phyloP scores from a whole-genome alignment of 2,888 invertebrate species.

The Platycheirus albimanus region DNA sequence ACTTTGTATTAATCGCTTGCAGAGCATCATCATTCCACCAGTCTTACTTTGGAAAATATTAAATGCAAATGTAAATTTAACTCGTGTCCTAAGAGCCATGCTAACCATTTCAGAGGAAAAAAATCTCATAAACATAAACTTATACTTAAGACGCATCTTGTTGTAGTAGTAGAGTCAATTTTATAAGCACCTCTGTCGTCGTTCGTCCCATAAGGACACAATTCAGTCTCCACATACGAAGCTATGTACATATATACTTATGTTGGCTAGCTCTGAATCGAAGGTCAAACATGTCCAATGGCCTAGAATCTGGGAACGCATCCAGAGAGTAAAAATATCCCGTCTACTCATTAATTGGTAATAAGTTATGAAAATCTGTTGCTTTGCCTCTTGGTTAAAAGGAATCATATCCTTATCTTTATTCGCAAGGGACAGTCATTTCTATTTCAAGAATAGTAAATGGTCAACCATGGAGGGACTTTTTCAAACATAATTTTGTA shows the following conservation, averaged over 20 bases:
- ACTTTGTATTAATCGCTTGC: slow-evolving; percentile 45
- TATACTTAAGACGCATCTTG: too few species aligned
- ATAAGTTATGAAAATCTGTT: slow-evolving; percentile 57
- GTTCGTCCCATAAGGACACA: slow-evolving; percentile 57
- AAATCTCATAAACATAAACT: slow-evolving; percentile 50
- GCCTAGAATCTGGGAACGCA: slow-evolving; percentile 42
- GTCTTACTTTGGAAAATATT: slow-evolving; percentile 24
- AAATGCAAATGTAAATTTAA: slow-evolving; percentile 67
- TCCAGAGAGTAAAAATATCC: too few species aligned
- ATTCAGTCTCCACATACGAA: too few species aligned
- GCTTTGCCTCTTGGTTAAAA: not conserved
- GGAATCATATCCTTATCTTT: slow-evolving; percentile 1
- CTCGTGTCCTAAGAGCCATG: slow-evolving; percentile 28
- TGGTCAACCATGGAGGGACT: too few species aligned
- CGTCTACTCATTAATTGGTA: slow-evolving; percentile 40
- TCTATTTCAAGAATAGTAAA: too few species aligned
- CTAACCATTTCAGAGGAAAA: slow-evolving; percentile 22
- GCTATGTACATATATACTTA: too few species aligned
- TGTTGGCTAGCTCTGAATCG: not conserved
- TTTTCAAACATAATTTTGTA: too few species aligned
- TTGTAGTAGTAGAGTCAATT: slow-evolving; percentile 22
- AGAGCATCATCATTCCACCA: slow-evolving; percentile 2
- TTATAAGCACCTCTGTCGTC: slow-evolving; percentile 30
- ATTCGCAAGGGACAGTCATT: slow-evolving; percentile 5
- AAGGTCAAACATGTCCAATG: slow-evolving; percentile 52